Conservation (phyloP, 2,797 vertebrate genomes). For the Xenopus petersii region DNA sequence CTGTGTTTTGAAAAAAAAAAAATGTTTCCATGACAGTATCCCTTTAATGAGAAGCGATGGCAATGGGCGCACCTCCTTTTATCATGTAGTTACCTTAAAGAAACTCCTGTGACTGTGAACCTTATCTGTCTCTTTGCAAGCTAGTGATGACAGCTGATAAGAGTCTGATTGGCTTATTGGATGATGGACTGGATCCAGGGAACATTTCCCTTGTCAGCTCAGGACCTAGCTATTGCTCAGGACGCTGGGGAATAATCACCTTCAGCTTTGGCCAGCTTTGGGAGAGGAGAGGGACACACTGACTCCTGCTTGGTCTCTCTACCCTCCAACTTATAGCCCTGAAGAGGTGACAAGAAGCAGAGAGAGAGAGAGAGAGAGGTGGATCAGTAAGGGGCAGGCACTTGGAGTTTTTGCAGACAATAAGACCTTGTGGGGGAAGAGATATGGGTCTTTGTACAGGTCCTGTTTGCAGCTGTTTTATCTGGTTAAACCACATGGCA, state of each 20-base stretch:
- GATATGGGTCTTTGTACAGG: constrained; percentile 11
- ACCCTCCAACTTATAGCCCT: too few species aligned
- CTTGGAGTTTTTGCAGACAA: background rate
- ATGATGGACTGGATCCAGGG: constrained; percentile 35
- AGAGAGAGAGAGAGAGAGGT: too few species aligned
- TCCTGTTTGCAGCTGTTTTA: constrained; percentile 6
- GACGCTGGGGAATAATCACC: background rate
- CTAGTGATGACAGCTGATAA: constrained; percentile 63
- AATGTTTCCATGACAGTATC: too few species aligned
- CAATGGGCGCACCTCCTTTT: background rate
- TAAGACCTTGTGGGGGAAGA: constrained; percentile 11
- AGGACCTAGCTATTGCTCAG: background rate
- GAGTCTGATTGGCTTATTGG: constrained; percentile 51
- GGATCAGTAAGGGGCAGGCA: background rate
- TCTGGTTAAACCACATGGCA: constrained; percentile 23
- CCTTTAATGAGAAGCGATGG: background rate
- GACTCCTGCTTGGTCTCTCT: background rate
- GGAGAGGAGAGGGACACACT: background rate
- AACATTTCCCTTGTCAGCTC: constrained; percentile 19
- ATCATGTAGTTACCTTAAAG: background rate
- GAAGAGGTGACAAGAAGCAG: too few species aligned
- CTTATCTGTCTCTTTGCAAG: constrained; percentile 62
- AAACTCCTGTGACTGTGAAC: constrained; percentile 27
- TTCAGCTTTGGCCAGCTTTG: background rate
- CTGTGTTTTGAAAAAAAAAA: too few species aligned